These are phyloP conservation scores for Pithys albifrons DNA, from an alignment of 2,113 vertebrate genomes.

Conservation along the genomic window DNA sequence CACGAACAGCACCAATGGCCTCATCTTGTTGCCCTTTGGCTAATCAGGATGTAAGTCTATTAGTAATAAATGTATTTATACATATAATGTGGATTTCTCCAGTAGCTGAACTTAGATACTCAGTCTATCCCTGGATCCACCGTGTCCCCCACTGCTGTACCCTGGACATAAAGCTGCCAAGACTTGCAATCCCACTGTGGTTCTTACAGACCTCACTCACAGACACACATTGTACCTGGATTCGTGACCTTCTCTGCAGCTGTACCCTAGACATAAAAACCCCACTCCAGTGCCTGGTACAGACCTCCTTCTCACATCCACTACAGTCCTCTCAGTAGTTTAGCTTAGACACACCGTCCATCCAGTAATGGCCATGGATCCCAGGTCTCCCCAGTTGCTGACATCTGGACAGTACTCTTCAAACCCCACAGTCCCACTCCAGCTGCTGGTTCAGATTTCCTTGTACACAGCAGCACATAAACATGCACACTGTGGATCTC, in stretches of 20 bases:
- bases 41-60: background rate
- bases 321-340: background rate
- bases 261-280: background rate
- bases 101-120: background rate
- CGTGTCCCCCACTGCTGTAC: background rate
- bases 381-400: background rate
- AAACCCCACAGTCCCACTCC: background rate
- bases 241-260: fast-evolving
- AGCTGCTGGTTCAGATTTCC: background rate
- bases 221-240: background rate
- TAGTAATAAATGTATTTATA: background rate
- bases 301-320: background rate
- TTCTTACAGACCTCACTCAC: background rate
- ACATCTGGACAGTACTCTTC: background rate
- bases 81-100: background rate
- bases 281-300: background rate
- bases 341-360: fast-evolving
- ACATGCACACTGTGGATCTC: background rate
- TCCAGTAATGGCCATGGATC: background rate
- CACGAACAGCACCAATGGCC: background rate
- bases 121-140: background rate
- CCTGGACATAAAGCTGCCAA: background rate
- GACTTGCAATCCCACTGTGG: background rate
- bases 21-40: background rate
- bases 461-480: background rate